Evolutionary conservation across 2,888 invertebrate species (phyloP), one percentile per base, ranked within the genome.

Genomic region (Leptinotarsa peninsularis): DNA sequence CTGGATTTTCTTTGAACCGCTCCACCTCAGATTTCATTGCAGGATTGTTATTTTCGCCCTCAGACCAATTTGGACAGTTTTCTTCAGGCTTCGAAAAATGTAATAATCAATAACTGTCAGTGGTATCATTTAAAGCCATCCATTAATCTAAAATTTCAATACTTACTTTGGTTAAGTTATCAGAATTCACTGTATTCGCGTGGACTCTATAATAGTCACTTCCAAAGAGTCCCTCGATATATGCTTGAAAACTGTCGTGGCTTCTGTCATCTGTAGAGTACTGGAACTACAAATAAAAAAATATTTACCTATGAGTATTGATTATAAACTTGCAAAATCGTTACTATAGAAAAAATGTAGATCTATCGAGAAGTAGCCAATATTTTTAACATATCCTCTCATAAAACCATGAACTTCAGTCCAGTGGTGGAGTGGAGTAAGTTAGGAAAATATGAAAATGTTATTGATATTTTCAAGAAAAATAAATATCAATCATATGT

Each of bases 191-290:
- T 4, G 86, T 83, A 73, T 88, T 87, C 0, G 89, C 88, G 18
- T 87, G 86, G 0, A 89, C 88, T 72, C 83, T 86, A 63, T 89
- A 90, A 0, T 90, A 89, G 50, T 90, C 89, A 1, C 88, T 86
- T 1, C 90, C 91, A 82, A 94, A 94, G 23, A 94, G 82, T 0
- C 93, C 94, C 82, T 93, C 91, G 17, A 91, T 90, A 84, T 93
- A 94, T 0, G 93, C 91, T 60, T 90, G 89, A 86, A 92, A 92
- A 66, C 92, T 92, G 27, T 91, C 90, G 66, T 88, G 89, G 0
- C 92, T 91, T n/a, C 91, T 88, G 79, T 90, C 89, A 66, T 90
- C 91, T 67, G 90, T 89, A 0, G 91, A 91, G 81, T 91, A 91
- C 80, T 92, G 91, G 83, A 94, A 93, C 94, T 94, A 86, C 73